phyloP scores from a whole-genome alignment of 2,888 invertebrate species.

The Villa cingulata region DNA sequence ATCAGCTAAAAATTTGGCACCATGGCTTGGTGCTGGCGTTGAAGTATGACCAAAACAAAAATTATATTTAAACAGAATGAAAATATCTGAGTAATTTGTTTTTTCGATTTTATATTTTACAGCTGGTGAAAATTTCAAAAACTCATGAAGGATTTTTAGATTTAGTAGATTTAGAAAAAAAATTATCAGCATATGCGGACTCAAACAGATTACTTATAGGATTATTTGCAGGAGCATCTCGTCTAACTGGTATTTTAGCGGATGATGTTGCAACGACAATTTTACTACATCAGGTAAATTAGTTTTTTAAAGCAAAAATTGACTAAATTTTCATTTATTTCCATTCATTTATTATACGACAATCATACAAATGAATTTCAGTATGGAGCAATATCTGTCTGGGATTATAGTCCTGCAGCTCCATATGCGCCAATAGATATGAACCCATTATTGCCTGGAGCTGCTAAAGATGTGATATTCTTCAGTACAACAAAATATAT shows the following conservation, averaged over 20 bases:
- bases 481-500: constrained; percentile 84
- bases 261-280: constrained; percentile 72
- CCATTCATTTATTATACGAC: not conserved
- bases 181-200: constrained; percentile 48
- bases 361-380: too few relatives aligned
- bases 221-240: constrained; percentile 75
- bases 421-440: constrained; percentile 69
- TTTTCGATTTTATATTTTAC: constrained; percentile 13
- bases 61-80: not conserved
- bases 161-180: constrained; percentile 57
- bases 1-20: constrained; percentile 60
- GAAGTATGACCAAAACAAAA: constrained; percentile 51
- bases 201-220: constrained; percentile 61
- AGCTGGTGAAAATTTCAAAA: constrained; percentile 69
- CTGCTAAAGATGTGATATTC: constrained; percentile 77
- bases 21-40: constrained; percentile 69
- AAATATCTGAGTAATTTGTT: too few relatives aligned
- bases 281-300: constrained; percentile 49
- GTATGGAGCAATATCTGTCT: constrained; percentile 70
- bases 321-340: not conserved
- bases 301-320: not conserved
- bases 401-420: constrained; percentile 80
- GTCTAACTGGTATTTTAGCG: constrained; percentile 74
- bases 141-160: constrained; percentile 68
- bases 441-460: constrained; percentile 64